A percentile compares a stretch with the other conserved stretches of the same genome.
Evolutionary conservation across 2,888 invertebrate genomes (phyloP).

Genomic region (Aplocera efformata): DNA sequence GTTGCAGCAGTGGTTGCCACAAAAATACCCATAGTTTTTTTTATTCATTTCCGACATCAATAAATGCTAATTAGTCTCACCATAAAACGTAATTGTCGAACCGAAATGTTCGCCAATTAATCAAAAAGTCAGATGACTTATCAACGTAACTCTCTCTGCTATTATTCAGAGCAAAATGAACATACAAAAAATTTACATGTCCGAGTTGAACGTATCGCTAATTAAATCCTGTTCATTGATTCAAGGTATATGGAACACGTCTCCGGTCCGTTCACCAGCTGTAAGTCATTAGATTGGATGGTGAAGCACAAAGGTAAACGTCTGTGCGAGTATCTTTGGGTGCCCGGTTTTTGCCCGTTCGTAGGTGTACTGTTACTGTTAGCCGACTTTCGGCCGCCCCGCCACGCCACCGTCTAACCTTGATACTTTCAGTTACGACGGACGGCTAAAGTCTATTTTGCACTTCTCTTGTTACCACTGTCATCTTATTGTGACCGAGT

Average conservation of each 20-base stretch:
- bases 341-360: constrained; percentile 62
- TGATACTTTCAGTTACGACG: constrained; percentile 78
- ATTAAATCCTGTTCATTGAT: constrained; percentile 59
- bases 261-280: constrained; percentile 60
- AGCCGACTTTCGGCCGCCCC: constrained; percentile 71
- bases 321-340: constrained; percentile 50
- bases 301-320: constrained; percentile 61
- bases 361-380: constrained; percentile 74
- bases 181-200: constrained; percentile 33
- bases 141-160: constrained; percentile 52
- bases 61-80: constrained; percentile 42
- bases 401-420: constrained; percentile 72
- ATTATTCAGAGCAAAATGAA: constrained; percentile 33
- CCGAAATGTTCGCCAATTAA: constrained; percentile 34
- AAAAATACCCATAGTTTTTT: constrained; percentile 33
- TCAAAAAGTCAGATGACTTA: constrained; percentile 32
- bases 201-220: constrained; percentile 43
- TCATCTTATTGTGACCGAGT: constrained; percentile 78
- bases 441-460: constrained; percentile 66
- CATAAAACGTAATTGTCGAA: constrained; percentile 35
- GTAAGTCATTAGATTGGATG: constrained; percentile 66
- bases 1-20: constrained; percentile 26
- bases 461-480: constrained; percentile 76
- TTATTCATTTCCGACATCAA: constrained; percentile 38
- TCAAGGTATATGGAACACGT: constrained; percentile 45